A percentile compares a stretch with the other conserved stretches of the same genome.
Conservation (phyloP, 2,113 vertebrate species). For the Bubo bubo region DNA sequence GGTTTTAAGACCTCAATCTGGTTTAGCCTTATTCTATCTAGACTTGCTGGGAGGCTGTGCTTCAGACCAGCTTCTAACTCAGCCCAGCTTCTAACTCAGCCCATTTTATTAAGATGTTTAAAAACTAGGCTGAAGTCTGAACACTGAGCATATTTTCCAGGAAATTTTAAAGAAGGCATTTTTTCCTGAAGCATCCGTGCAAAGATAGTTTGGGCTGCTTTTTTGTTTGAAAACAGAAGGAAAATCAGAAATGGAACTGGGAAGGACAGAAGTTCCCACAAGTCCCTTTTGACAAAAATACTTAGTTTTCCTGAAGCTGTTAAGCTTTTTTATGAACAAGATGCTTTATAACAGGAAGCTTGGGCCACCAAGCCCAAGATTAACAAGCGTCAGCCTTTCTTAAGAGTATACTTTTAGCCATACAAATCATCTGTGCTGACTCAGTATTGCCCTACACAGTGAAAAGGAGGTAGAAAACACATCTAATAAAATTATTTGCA, state of each 20-base stretch:
- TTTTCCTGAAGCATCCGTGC: accelerated
- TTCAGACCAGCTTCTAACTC: not conserved
- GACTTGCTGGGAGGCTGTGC: not conserved
- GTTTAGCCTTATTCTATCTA: not conserved
- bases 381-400: not conserved
- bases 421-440: not conserved
- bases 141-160: accelerated
- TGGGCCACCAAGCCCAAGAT: not conserved
- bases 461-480: not conserved
- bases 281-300: not conserved
- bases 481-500: not conserved
- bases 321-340: not conserved
- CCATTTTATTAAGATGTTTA: not conserved
- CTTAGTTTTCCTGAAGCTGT: not conserved
- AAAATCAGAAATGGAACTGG: not conserved
- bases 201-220: not conserved
- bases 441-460: not conserved
- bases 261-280: not conserved
- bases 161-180: not conserved
- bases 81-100: not conserved
- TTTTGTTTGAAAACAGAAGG: not conserved
- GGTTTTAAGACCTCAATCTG: not conserved
- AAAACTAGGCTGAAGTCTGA: not conserved
- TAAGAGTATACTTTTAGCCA: not conserved
- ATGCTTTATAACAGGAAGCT: not conserved